Conservation (phyloP, 37 sponge, comb jelly and placozoan genomes). For the Eunapius fragilis region DNA sequence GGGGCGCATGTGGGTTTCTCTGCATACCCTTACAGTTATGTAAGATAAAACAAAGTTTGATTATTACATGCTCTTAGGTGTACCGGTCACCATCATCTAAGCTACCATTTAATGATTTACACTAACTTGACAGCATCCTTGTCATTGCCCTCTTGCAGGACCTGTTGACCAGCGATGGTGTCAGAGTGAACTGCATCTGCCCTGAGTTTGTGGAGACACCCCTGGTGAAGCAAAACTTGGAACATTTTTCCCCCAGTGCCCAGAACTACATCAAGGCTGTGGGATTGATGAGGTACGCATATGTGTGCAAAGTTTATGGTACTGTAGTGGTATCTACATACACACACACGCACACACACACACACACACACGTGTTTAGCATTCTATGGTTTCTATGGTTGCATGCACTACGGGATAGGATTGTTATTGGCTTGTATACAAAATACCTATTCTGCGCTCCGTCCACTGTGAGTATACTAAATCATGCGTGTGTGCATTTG, state of each 20-base stretch:
- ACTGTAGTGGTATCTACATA: neutral
- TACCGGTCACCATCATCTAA: no score
- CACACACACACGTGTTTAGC: neutral
- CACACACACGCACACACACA: neutral
- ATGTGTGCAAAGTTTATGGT: neutral
- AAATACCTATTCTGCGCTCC: no score
- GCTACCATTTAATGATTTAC: neutral
- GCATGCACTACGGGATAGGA: no score
- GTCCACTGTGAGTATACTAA: no score
- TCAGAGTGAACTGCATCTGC: constrained; percentile 83
- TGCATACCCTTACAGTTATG: no score
- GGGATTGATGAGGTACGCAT: constrained; percentile 22
- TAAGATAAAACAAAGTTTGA: no score
- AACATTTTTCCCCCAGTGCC: neutral
- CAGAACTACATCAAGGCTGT: neutral
- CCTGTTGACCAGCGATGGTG: constrained; percentile 16
- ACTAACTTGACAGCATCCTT: neutral
- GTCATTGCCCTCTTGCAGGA: neutral
- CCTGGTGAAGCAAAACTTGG: constrained; percentile 24
- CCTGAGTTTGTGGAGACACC: constrained; percentile 66
- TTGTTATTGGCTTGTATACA: no score
- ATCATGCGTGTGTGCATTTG: no score
- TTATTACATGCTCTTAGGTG: no score
- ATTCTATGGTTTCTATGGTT: no score
- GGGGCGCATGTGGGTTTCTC: no score